Conservation (phyloP, 2,797 vertebrate genomes). For the Octomys mimax region DNA sequence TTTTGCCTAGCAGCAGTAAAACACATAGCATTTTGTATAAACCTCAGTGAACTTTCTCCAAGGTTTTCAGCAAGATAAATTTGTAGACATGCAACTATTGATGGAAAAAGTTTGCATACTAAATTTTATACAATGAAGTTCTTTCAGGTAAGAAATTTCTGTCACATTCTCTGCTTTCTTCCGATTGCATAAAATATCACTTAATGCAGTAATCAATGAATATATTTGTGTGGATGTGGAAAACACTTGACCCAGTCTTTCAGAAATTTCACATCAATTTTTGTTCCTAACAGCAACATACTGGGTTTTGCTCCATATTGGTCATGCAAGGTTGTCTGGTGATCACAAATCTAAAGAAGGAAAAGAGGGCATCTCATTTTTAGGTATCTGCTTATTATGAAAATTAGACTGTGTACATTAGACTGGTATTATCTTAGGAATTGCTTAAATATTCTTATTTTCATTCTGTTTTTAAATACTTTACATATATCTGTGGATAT, state of each 20-base stretch:
- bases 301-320: not conserved
- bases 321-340: not conserved
- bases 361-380: not conserved
- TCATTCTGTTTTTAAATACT: not conserved
- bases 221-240: not conserved
- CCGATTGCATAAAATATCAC: not conserved
- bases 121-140: slow-evolving; percentile 5
- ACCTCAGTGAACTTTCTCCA: not conserved
- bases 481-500: not conserved
- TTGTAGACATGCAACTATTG: not conserved
- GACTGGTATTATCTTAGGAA: not conserved
- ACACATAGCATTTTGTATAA: slow-evolving; percentile 25
- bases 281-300: not conserved
- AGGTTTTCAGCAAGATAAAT: slow-evolving; percentile 26
- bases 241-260: not conserved
- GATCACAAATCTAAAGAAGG: not conserved
- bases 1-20: not conserved
- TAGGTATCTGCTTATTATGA: not conserved
- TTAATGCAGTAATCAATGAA: not conserved
- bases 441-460: not conserved
- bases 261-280: not conserved
- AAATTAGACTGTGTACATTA: not conserved
- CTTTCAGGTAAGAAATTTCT: not conserved
- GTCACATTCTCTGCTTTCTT: not conserved
- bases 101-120: not conserved